Percentiles rank a stretch among this genome's conserved stretches.
These are phyloP conservation scores for Eulemur rubriventer DNA, from an alignment of 2,797 vertebrate species.

Conservation along the genomic window DNA sequence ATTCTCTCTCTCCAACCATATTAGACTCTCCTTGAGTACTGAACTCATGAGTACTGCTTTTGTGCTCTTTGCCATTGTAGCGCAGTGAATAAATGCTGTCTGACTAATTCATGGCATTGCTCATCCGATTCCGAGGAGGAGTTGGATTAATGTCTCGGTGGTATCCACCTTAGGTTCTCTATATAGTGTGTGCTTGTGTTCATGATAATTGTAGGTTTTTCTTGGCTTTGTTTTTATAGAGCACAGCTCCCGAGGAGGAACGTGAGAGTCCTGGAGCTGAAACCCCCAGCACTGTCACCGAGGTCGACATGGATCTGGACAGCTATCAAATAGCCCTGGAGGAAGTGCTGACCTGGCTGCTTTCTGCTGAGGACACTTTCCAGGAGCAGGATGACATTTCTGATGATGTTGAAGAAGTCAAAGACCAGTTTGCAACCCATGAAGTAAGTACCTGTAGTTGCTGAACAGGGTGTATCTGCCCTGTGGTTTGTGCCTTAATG, in stretches of 20 bases:
- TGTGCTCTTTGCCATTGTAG: background rate
- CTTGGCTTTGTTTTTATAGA: constrained; percentile 74
- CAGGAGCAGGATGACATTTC: constrained; percentile 96
- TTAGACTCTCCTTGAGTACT: background rate
- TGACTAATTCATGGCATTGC: background rate
- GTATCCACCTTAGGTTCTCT: background rate
- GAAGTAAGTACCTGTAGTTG: constrained; percentile 87
- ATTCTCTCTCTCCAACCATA: background rate
- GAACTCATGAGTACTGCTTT: background rate
- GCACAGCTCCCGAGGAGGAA: constrained; percentile 77
- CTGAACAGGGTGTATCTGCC: fast-evolving
- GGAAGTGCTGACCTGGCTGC: constrained; percentile 98
- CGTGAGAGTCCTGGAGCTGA: constrained; percentile 85
- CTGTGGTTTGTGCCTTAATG: background rate
- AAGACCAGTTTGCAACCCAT: constrained; percentile 97
- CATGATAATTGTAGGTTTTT: background rate
- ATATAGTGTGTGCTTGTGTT: background rate
- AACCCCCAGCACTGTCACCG: constrained; percentile 88
- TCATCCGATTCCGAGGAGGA: background rate
- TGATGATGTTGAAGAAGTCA: constrained; percentile 96
- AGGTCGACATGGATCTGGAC: constrained; percentile 94
- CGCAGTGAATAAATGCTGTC: background rate
- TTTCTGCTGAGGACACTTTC: constrained; percentile 95
- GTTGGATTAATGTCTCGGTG: background rate
- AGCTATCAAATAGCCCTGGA: constrained; percentile 96